Evolutionary conservation across 2,888 invertebrate species (phyloP).

Genomic region (Listrodromus nycthemerus): DNA sequence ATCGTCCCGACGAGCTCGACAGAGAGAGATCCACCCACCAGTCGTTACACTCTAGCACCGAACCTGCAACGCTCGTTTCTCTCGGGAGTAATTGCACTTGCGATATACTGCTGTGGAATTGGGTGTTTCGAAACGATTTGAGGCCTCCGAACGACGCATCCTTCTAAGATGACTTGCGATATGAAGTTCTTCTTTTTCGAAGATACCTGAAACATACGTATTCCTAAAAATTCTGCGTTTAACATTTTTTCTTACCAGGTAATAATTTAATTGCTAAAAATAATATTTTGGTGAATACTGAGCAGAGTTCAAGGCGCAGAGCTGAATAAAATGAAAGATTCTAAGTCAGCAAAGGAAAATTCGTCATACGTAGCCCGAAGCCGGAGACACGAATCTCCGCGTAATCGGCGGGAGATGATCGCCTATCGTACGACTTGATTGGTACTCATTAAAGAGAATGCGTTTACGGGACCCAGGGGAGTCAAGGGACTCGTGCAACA

Average conservation of each 20-base stretch:
- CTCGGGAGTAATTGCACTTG: conserved; percentile 53
- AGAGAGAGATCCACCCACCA: conserved; percentile 48
- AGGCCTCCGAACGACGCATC: not conserved
- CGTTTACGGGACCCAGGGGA: conserved; percentile 82
- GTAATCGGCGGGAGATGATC: conserved; percentile 82
- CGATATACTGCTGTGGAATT: conserved; percentile 9
- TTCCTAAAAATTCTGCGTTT: not conserved
- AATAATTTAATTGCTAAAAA: not conserved
- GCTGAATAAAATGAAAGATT: not conserved
- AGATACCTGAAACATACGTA: not conserved
- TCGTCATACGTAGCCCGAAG: not conserved
- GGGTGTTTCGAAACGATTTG: conserved; percentile 20
- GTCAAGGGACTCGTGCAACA: conserved; percentile 67
- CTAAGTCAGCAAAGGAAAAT: not conserved
- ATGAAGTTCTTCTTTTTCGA: not conserved
- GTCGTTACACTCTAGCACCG: conserved; percentile 50
- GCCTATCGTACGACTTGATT: conserved; percentile 82
- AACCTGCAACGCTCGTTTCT: conserved; percentile 49
- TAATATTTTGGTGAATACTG: not conserved
- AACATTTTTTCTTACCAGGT: not conserved
- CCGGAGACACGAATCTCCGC: conserved; percentile 36
- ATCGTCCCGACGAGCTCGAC: conserved; percentile 79
- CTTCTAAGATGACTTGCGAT: not conserved
- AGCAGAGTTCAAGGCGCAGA: too few species aligned
- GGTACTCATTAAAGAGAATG: conserved; percentile 83